phyloP scores from a whole-genome alignment of 2,797 vertebrate species.

The Sardinella longiceps region DNA sequence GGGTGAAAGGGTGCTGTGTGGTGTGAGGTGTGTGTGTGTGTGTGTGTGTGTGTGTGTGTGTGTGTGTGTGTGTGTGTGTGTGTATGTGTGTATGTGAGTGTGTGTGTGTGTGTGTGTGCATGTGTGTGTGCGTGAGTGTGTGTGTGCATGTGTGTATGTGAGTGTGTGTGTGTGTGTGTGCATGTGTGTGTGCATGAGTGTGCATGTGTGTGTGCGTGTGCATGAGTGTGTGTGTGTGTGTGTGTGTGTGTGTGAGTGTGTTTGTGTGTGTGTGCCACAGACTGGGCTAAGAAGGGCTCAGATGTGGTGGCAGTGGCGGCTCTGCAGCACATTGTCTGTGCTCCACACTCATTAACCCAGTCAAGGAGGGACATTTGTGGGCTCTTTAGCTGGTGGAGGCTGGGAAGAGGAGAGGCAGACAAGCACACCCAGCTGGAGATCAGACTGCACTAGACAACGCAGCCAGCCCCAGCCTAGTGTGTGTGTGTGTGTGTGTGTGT shows the following conservation, averaged over 20 bases:
- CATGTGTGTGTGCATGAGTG: not conserved
- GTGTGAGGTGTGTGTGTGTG: not conserved
- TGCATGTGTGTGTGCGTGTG: not conserved
- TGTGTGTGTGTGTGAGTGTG: not conserved
- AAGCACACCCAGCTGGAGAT: constrained; percentile 60
- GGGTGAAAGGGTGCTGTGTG: not conserved
- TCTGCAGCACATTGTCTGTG: constrained; percentile 50
- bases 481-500: no score
- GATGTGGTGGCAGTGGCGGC: not conserved
- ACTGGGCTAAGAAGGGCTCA: not conserved
- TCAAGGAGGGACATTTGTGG: constrained; percentile 59
- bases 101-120: not conserved
- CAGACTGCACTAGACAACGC: constrained; percentile 44
- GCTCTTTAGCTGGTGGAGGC: constrained; percentile 54
- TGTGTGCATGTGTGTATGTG: not conserved
- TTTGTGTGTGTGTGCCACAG: not conserved
- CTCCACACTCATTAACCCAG: constrained; percentile 61
- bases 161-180: not conserved
- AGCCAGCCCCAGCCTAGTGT: no score
- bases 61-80: not conserved
- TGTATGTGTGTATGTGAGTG: not conserved
- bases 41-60: not conserved
- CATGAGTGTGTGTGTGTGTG: not conserved
- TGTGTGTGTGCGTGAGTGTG: not conserved
- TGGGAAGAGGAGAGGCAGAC: constrained; percentile 57